Base-by-base conservation (phyloP, 2,113 vertebrate species). In the Catharus bicknelli region DNA sequence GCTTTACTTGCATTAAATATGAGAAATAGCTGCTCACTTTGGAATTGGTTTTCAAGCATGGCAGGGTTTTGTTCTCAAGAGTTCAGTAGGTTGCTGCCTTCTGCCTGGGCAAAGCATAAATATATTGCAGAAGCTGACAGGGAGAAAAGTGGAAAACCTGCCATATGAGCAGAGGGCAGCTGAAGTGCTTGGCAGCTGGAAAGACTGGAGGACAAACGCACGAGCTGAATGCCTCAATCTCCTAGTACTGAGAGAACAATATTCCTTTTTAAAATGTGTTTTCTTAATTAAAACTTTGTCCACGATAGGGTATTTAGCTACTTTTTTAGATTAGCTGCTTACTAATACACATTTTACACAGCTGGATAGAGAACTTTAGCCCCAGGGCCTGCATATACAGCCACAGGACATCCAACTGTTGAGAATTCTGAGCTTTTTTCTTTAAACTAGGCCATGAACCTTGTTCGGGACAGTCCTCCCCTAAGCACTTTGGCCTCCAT, bases 401-500 rank as follows among this genome's bases (percentile, higher is more conserved):
- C 64, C 30, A 25, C 1, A 25, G 51, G n/a, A 66, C n/a, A 51
- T 29, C 29, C 45, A 74, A 4, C 43, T 53, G 21, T 70, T 13
- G 7, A 78, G 23, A 74, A 67, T 30, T 57, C 8, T 73, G 10
- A 5, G 0, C 2, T 1, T 34, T 72, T 45, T 53, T 47, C 59
- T 86, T 68, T 61, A 30, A 47, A 78, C 51, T 95, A 99, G 99
- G 95, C 85, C 22, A 96, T 97, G 72, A 89, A 93, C 7, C 94
- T 99, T 18, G 97, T 99, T 75, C 97, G 30, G 67, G 98, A 99
- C 88, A 99, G 98, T 79, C 99, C 99, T 6, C 0, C 26, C 58
- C 97, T 99, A 68, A 97, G 88, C 34, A 94, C 92, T 9, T 43
- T 99, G 76, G 96, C 98, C 62, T 98, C 98, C 85, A 94, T 98